Percentiles rank a stretch among this genome's conserved stretches.
Evolutionary conservation across 2,797 vertebrate genomes (phyloP).

Genomic region (Gobionotothen gibberifrons): DNA sequence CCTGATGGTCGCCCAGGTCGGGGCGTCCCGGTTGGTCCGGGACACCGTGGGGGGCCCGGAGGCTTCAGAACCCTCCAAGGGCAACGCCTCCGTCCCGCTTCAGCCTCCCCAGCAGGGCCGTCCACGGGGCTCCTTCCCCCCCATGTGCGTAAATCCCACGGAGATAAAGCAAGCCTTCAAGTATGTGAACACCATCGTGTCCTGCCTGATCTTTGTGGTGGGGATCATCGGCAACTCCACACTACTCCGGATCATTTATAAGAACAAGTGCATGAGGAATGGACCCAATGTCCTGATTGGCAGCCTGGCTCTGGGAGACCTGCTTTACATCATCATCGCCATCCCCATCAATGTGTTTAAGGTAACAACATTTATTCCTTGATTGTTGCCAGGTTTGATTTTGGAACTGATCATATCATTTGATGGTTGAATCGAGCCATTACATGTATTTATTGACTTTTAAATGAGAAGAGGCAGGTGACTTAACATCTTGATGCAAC

Average conservation of each 20-base stretch:
- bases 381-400: not conserved
- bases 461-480: not conserved
- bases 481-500: not conserved
- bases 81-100: conserved; percentile 49
- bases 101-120: conserved; percentile 27
- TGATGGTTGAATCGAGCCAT: not conserved
- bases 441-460: too few relatives aligned
- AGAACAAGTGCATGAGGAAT: conserved; percentile 94
- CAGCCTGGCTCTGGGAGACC: conserved; percentile 90
- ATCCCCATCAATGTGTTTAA: conserved; percentile 90
- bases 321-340: conserved; percentile 91
- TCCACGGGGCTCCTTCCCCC: conserved; percentile 67
- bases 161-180: conserved; percentile 90
- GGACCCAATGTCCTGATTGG: conserved; percentile 92
- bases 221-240: conserved; percentile 93
- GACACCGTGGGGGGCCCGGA: conserved; percentile 61
- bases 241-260: conserved; percentile 91
- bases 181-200: conserved; percentile 90
- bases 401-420: not conserved
- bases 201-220: conserved; percentile 90
- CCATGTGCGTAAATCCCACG: conserved; percentile 83
- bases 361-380: conserved; percentile 54
- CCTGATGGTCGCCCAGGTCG: conserved; percentile 53
- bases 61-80: conserved; percentile 32
- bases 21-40: conserved; percentile 64